A percentile compares a stretch with the other conserved stretches of the same genome.
phyloP scores from a whole-genome alignment of 1,140 invertebrate species.

The Macrocentrus cingulum region DNA sequence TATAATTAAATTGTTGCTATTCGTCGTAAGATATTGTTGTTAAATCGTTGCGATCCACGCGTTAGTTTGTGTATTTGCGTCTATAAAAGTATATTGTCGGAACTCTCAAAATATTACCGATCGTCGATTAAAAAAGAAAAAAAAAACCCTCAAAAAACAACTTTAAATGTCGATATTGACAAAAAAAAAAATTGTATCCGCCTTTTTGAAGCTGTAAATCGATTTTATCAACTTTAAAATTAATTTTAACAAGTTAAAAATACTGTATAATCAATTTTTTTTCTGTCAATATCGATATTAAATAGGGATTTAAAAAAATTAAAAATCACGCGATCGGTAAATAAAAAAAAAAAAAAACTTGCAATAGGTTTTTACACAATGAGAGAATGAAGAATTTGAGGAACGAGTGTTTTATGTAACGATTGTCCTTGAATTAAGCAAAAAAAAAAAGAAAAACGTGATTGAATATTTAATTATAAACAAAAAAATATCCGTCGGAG shows the following conservation, averaged over 20 bases:
- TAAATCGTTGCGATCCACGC: slow-evolving; percentile 54
- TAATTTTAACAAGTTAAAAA: too few species aligned
- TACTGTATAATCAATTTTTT: not conserved
- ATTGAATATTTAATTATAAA: slow-evolving; percentile 11
- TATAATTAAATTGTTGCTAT: slow-evolving; percentile 57
- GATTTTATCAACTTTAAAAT: too few species aligned
- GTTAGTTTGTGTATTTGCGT: slow-evolving; percentile 39
- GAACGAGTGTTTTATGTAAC: slow-evolving; percentile 47
- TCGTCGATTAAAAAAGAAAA: slow-evolving; percentile 32
- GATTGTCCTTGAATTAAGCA: slow-evolving; percentile 34
- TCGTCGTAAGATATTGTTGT: slow-evolving; percentile 58
- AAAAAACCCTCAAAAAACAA: not conserved
- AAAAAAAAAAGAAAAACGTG: slow-evolving; percentile 20
- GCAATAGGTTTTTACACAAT: slow-evolving; percentile 29
- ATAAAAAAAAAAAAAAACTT: too few species aligned
- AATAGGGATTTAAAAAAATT: slow-evolving; percentile 3
- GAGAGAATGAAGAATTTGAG: slow-evolving; percentile 35
- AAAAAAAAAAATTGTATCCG: too few species aligned
- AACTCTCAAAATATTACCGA: slow-evolving; percentile 24
- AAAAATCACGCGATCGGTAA: slow-evolving; percentile 31
- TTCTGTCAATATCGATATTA: not conserved
- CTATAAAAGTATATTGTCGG: slow-evolving; percentile 5
- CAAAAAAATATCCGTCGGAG: slow-evolving; percentile 39
- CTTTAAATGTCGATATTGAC: too few species aligned
- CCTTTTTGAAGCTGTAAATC: too few species aligned